Evolutionary conservation across 2,888 invertebrate genomes (phyloP).

Genomic region (Sarcophaga carnaria): DNA sequence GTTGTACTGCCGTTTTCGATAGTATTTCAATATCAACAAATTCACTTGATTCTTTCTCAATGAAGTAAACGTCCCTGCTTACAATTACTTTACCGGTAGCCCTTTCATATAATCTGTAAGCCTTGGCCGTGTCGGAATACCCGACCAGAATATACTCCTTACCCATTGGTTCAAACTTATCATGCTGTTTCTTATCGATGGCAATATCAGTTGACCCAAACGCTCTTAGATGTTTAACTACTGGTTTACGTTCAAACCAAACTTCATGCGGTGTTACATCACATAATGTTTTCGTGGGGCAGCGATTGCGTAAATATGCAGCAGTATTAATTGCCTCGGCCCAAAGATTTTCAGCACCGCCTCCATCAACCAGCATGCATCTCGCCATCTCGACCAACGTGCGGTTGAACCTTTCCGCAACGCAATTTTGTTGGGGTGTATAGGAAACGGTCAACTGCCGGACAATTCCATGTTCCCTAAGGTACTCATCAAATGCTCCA

Average conservation of each 20-base stretch:
- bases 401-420: too few relatives aligned
- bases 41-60: not conserved
- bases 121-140: conserved; percentile 34
- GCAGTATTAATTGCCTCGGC: too few relatives aligned
- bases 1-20: not conserved
- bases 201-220: conserved; percentile 29
- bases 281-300: too few relatives aligned
- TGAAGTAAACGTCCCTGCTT: conserved; percentile 46
- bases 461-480: too few relatives aligned
- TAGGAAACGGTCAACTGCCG: too few relatives aligned
- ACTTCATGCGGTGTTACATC: too few relatives aligned
- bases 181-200: conserved; percentile 23
- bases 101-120: conserved; percentile 41
- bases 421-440: too few relatives aligned
- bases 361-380: too few relatives aligned
- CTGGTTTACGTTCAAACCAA: not conserved
- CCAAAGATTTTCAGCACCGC: too few relatives aligned
- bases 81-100: conserved; percentile 22
- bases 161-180: conserved; percentile 22
- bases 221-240: not conserved
- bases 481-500: too few relatives aligned
- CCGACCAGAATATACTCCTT: conserved; percentile 30
- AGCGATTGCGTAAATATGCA: too few relatives aligned
- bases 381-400: too few relatives aligned
- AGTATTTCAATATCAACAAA: conserved; percentile 8